Conservation (phyloP, 2,888 invertebrate species). For the Drosophila meridionalis region DNA sequence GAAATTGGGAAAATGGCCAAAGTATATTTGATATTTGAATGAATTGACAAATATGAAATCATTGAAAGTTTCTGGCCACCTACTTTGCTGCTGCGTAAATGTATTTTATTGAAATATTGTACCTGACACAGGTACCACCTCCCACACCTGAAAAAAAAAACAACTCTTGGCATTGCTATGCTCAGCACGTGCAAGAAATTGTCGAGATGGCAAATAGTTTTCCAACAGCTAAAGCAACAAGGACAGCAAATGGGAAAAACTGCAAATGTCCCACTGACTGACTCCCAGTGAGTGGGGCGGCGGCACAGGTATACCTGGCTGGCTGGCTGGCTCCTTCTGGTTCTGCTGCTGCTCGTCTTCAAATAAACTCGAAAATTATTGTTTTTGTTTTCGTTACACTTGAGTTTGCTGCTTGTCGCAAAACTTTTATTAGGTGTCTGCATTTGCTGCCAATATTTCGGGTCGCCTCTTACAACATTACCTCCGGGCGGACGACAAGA, state of each 20-base stretch:
- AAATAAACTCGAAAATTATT: conserved; percentile 78
- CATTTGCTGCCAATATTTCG: conserved; percentile 68
- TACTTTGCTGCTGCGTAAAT: conserved; percentile 55
- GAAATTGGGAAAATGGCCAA: conserved; percentile 6
- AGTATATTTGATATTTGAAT: conserved; percentile 49
- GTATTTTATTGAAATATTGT: conserved; percentile 77
- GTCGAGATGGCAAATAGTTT: conserved; percentile 81
- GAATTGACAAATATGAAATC: conserved; percentile 67
- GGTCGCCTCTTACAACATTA: conserved; percentile 65
- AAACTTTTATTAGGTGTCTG: conserved; percentile 82
- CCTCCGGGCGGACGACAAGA: conserved; percentile 55
- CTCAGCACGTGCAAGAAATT: conserved; percentile 78
- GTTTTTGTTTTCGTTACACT: conserved; percentile 80
- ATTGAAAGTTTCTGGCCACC: conserved; percentile 58
- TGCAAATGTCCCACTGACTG: conserved; percentile 74
- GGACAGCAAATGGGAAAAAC: conserved; percentile 71
- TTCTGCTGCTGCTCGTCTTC: conserved; percentile 19
- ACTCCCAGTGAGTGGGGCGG: conserved; percentile 25
- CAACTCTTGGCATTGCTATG: conserved; percentile 67
- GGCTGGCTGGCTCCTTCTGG: conserved; percentile 2
- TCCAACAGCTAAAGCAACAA: conserved; percentile 66
- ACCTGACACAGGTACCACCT: conserved; percentile 49
- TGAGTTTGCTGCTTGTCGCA: conserved; percentile 68
- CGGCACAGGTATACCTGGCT: not conserved
- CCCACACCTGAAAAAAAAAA: conserved; percentile 7